A percentile compares a stretch with the other conserved stretches of the same genome.
Evolutionary conservation across 2,797 vertebrate genomes (phyloP).

Genomic region (Anguilla obscura): DNA sequence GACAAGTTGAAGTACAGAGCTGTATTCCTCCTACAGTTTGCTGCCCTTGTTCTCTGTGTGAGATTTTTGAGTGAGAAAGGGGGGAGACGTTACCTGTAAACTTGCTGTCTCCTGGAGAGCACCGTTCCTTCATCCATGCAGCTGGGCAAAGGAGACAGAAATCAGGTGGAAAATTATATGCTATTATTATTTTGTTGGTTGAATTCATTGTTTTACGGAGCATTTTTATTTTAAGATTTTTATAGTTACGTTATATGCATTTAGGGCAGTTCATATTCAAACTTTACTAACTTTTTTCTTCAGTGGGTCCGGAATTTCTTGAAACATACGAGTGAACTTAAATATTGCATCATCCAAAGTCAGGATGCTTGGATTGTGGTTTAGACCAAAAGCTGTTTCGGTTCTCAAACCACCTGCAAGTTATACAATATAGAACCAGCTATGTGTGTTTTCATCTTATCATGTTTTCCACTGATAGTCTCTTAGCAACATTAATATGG

Average conservation of each 20-base stretch:
- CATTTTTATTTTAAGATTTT: neutral
- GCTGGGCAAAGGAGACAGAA: slow-evolving; percentile 68
- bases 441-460: neutral
- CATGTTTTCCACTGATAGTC: neutral
- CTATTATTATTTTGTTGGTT: neutral
- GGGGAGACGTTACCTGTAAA: neutral
- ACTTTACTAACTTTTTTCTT: neutral
- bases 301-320: no score
- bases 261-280: neutral
- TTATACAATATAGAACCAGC: neutral
- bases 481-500: neutral
- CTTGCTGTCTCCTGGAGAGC: slow-evolving; percentile 68
- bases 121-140: slow-evolving; percentile 96
- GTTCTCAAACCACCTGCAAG: no score
- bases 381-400: no score
- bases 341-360: no score
- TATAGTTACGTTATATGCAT: neutral
- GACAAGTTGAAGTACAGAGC: neutral
- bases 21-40: neutral
- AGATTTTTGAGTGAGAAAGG: neutral
- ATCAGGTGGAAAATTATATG: neutral
- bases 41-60: neutral
- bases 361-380: no score
- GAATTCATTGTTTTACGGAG: neutral
- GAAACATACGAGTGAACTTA: no score